Conservation (phyloP, 2,888 invertebrate species). For the Stictocephala bisonia region DNA sequence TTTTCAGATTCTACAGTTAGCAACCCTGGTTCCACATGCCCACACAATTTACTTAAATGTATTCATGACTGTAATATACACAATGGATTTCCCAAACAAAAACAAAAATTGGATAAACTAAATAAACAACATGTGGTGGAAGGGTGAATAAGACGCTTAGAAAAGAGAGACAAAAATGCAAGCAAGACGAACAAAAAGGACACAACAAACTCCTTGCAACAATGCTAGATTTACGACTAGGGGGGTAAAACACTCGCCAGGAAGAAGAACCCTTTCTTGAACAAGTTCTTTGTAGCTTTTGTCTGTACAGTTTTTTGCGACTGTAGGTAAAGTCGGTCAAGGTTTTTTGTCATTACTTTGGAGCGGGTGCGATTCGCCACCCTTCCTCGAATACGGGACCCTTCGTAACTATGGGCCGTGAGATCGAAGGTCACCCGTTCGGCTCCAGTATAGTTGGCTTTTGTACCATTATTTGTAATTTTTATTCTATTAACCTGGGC, state of each 20-base stretch:
- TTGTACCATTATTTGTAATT: too few species aligned
- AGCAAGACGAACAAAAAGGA: conserved; percentile 8
- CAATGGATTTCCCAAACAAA: too few species aligned
- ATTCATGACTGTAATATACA: too few species aligned
- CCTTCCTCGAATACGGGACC: too few species aligned
- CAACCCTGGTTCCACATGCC: too few species aligned
- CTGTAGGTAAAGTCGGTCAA: conserved; percentile 28
- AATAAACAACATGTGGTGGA: too few species aligned
- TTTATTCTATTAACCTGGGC: too few species aligned
- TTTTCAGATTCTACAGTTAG: too few species aligned
- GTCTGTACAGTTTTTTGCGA: conserved; percentile 14
- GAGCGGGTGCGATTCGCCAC: conserved; percentile 27
- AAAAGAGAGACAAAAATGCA: too few species aligned
- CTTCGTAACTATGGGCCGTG: not conserved
- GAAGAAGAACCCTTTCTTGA: conserved; percentile 37
- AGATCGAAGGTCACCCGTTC: not conserved
- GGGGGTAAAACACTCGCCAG: conserved; percentile 17
- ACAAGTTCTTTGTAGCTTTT: conserved; percentile 1
- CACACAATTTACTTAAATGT: too few species aligned
- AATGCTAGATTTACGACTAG: conserved; percentile 22
- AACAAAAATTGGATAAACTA: too few species aligned
- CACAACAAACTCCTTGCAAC: conserved; percentile 13
- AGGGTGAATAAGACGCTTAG: too few species aligned
- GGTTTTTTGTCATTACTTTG: not conserved
- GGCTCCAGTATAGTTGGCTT: not conserved